Base-by-base conservation (phyloP, 2,113 vertebrate genomes). In the Uria aalge region DNA sequence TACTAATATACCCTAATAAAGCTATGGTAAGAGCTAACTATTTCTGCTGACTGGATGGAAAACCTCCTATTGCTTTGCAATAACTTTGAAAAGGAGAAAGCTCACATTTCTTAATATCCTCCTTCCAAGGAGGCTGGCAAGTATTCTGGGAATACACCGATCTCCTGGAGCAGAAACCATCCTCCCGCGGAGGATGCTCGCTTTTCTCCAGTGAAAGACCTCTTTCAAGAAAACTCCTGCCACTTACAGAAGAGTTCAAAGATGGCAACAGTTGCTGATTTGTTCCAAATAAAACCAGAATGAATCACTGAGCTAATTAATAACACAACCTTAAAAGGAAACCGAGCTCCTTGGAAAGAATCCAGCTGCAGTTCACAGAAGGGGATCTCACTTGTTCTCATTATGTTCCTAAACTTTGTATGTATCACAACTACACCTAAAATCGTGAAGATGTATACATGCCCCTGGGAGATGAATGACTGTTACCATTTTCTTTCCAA, bases 261-360 rank as follows among this genome's bases (percentile, higher is more conserved):
- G 78, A 85, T 2, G 29, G 68, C 63, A 94, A 94, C 63, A 69
- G 40, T 92, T 4, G 1, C 55, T 34, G 67, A 73, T 78, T 87
- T 87, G 85, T 67, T 91, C 62, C 73, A 77, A 94, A 86, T 41
- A 81, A 88, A 89, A 90, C 79, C 29, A 45, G 68, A 94, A 86
- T 7, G 2, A 97, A 93, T 86, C 81, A 80, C 82, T 93, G 73
- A 78, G 60, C 72, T 88, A 90, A 92, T 92, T 95, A 96, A 95
- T 90, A 93, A 76, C 47, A 62, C 50, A 84, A 56, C 45, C 84
- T 94, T 92, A 80, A 91, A 93, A 95, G 56, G 67, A 96, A 95
- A 82, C 38, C 1, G 4, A 92, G 48, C 21, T 94, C 48, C 57
- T 85, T 95, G 94, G 93, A 82, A 74, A 85, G 48, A 68, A 69